Base-by-base conservation (phyloP, 1,140 invertebrate species). In the Brachionus paranguensis region DNA sequence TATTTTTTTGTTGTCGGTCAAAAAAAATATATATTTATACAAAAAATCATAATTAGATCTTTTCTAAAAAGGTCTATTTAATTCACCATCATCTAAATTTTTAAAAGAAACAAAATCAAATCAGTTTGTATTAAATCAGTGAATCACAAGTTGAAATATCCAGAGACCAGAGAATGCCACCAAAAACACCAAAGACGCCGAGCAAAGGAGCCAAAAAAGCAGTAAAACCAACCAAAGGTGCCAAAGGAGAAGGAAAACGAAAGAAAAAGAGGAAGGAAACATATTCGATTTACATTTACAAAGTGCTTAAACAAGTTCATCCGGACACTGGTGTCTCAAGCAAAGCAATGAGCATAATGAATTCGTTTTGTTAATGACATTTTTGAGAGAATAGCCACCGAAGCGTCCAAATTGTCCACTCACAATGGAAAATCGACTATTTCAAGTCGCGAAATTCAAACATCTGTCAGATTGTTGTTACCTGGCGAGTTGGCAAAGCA, bases 341-440 rank as follows among this genome's bases (percentile, higher is more conserved):
- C 76, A 92, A 91, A 85, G 91, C 91, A 4, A 93, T 93, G 91
- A 87, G 89, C 70, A 92, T 93, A 55, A 92, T 93, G 92, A 92
- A 93, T 85, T 91, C 91, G 76, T 93, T 93, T n/a, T 87, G 92
- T 93, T 43, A 90, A 91, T 83, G 92, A 93, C 85, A 92, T 93
- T 81, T 93, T 93, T 86, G 92, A 93, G 85, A 89, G 92, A 33
- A 92, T 93, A 60, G 92, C 93, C 33, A 88, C 91, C n/a, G 93
- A 94, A 88, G 90, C 93, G 1, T 93, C 92, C 14, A 91, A 92
- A 86, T 87, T 94, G 84, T 91, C 92, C 11, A 92, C 93, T 85
- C 93, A 93, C 89, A 93, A 93, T 89, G 93, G 93, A 87, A 88
- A 91, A 2, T 91, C 91, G 6, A 90, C 89, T 65, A 91, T 92